These are phyloP conservation scores for Odontocerum albicorne DNA, from an alignment of 2,888 invertebrate species.

Conservation along the genomic window DNA sequence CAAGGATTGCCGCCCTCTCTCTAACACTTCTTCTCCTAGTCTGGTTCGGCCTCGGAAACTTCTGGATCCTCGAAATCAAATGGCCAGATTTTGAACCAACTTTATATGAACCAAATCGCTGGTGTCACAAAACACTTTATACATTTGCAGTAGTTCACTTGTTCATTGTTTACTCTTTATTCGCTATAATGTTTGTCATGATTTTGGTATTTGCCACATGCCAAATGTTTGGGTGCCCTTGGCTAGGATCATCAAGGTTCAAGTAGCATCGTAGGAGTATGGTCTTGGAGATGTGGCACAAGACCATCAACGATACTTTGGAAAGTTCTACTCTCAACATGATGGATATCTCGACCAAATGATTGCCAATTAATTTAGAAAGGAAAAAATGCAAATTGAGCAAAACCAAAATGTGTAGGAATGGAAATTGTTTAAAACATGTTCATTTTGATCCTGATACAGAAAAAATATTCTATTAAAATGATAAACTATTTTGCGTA, in stretches of 20 bases:
- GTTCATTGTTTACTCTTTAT: conserved; percentile 66
- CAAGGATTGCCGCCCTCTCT: conserved; percentile 63
- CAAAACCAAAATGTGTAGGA: conserved; percentile 23
- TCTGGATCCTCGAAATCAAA: conserved; percentile 76
- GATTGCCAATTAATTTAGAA: conserved; percentile 32
- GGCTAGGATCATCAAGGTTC: conserved; percentile 59
- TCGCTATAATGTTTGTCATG: conserved; percentile 59
- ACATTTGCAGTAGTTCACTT: conserved; percentile 76
- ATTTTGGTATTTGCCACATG: conserved; percentile 64
- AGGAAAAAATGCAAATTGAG: conserved; percentile 25
- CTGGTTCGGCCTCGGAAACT: conserved; percentile 80
- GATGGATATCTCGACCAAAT: conserved; percentile 39
- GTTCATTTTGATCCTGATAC: conserved; percentile 51
- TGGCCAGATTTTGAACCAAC: conserved; percentile 75
- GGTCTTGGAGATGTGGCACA: conserved; percentile 59
- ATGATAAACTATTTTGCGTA: conserved; percentile 6
- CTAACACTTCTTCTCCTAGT: conserved; percentile 70
- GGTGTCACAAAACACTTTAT: conserved; percentile 79
- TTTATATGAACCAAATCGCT: conserved; percentile 74
- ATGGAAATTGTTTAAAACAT: conserved; percentile 44
- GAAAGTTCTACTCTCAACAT: conserved; percentile 50
- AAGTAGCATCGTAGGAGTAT: conserved; percentile 66
- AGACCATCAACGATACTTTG: conserved; percentile 59
- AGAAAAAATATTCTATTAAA: conserved; percentile 51
- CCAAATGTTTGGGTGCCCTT: conserved; percentile 71